Conservation (phyloP, 2,797 vertebrate genomes). For the Fistularia commersonii region DNA sequence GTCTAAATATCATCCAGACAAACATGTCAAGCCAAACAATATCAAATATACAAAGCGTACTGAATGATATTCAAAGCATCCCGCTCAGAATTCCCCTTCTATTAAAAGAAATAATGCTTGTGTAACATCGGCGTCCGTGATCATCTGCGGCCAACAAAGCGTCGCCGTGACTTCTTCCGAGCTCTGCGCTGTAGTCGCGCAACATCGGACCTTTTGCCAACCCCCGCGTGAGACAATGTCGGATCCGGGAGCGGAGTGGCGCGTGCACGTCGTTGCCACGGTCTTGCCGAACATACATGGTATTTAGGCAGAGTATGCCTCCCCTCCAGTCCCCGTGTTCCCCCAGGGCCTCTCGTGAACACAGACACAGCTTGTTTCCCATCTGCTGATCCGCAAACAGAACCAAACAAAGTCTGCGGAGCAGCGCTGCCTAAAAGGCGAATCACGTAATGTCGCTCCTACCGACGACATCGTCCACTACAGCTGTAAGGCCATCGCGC, state of each 20-base stretch:
- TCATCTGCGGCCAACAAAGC: no score
- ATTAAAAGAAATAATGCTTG: no score
- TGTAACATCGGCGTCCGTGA: no score
- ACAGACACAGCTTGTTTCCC: slow-evolving; percentile 71
- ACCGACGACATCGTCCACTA: slow-evolving; percentile 19
- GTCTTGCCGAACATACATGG: slow-evolving; percentile 46
- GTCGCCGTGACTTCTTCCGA: neutral
- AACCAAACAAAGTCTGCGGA: slow-evolving; percentile 54
- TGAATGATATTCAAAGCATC: no score
- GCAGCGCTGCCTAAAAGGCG: slow-evolving; percentile 41
- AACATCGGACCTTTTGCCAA: slow-evolving; percentile 10
- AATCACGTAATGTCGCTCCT: slow-evolving; percentile 28
- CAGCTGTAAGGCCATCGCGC: slow-evolving; percentile 52
- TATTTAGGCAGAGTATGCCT: slow-evolving; percentile 48
- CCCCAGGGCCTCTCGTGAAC: slow-evolving; percentile 74
- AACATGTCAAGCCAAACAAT: no score
- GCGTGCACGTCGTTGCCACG: slow-evolving; percentile 5
- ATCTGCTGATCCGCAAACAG: slow-evolving; percentile 72
- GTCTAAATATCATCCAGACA: no score
- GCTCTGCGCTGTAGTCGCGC: no score
- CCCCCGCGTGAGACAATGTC: slow-evolving; percentile 6
- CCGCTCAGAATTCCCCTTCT: no score
- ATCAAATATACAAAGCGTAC: no score
- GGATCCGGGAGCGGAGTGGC: slow-evolving; percentile 1
- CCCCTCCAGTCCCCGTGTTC: slow-evolving; percentile 59